A percentile compares a stretch with the other conserved stretches of the same genome.
Conservation (phyloP, 2,113 vertebrate species). For the Mus musculus region DNA sequence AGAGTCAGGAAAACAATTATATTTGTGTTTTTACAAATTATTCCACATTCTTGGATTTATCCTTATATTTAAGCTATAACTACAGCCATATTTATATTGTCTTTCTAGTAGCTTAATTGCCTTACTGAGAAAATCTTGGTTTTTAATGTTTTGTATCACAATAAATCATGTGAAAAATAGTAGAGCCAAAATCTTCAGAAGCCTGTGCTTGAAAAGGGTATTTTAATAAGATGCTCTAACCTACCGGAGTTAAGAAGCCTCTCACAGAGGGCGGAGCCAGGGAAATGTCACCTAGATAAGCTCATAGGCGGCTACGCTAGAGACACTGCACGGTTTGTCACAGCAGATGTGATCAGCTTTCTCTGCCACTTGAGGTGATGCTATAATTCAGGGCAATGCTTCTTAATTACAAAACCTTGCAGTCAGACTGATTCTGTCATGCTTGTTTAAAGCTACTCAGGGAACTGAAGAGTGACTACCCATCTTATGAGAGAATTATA, state of each 20-base stretch:
- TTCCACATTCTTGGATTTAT: background rate
- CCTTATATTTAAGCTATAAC: background rate
- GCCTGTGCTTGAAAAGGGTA: background rate
- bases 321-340: background rate
- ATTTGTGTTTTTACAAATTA: background rate
- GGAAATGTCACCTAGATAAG: rapidly evolving
- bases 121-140: background rate
- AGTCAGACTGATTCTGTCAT: background rate
- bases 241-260: background rate
- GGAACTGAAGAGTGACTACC: background rate
- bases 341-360: background rate
- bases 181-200: background rate
- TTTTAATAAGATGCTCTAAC: background rate
- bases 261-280: background rate
- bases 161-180: background rate
- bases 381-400: background rate
- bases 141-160: background rate
- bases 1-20: background rate
- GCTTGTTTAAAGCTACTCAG: background rate
- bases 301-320: background rate
- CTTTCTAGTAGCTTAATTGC: background rate
- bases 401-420: background rate
- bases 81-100: background rate
- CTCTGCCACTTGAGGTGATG: background rate
- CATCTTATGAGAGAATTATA: background rate